These are phyloP conservation scores for Neodon shergylaensis DNA, from an alignment of 2,113 vertebrate species.

Conservation along the genomic window DNA sequence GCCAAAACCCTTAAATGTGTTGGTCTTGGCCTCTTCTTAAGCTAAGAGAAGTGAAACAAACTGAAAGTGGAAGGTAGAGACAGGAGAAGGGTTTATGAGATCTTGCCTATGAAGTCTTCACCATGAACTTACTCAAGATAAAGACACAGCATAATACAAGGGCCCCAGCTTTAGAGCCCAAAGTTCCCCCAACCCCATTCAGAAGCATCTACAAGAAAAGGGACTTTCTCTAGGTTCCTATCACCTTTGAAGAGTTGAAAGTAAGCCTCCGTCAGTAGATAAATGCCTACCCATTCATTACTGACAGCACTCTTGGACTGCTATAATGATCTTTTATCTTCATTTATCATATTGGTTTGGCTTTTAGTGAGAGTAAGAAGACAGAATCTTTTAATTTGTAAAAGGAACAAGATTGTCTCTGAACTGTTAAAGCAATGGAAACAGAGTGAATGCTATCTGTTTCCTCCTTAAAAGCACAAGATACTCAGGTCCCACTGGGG, in stretches of 20 bases:
- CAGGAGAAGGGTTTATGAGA: not conserved
- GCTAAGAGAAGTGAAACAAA: not conserved
- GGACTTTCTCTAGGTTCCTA: not conserved
- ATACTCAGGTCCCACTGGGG: not conserved
- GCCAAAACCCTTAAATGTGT: not conserved
- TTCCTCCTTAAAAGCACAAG: constrained; percentile 7
- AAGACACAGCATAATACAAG: not conserved
- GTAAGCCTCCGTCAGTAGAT: not conserved
- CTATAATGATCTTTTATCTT: constrained; percentile 8
- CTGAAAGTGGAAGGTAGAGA: not conserved
- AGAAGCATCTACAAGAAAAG: not conserved
- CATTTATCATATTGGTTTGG: not conserved
- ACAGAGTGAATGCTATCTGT: not conserved
- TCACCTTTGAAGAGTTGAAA: not conserved
- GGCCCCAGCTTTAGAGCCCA: not conserved
- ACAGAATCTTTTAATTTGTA: not conserved
- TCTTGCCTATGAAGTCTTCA: not conserved
- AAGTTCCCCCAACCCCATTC: not conserved
- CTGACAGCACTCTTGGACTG: not conserved
- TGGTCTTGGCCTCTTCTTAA: not conserved
- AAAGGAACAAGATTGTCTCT: not conserved
- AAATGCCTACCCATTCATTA: not conserved
- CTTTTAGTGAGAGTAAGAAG: not conserved
- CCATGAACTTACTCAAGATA: not conserved
- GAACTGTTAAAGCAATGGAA: not conserved